Base-by-base conservation (phyloP, 2,797 vertebrate genomes). In the Microctenopoma steveboyesi region DNA sequence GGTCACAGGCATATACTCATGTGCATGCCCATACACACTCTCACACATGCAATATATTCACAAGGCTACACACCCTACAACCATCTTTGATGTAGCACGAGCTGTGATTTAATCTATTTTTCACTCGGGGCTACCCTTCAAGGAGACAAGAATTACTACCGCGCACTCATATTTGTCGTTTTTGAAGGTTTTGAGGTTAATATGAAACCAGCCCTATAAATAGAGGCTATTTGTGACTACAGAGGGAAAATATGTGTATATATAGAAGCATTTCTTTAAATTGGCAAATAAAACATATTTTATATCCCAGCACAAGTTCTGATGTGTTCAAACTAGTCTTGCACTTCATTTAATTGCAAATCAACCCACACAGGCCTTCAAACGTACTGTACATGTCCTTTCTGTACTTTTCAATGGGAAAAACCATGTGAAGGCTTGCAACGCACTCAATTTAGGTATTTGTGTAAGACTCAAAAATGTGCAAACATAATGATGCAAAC, bases 51-150 rank as follows among this genome's bases (percentile, higher is more conserved):
- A 49, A 15, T 73, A 71, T 70, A 16, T 59, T 72, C 68, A 71
- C 72, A 78, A 81, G 69, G 60, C 71, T 63, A 69, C 57, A 64
- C 49, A 39, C 45, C 37, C 8, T 56, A 16, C 79, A 82, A 82
- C 66, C 74, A 78, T 82, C 54, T 76, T 78, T 87, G 66, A 88
- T 84, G 74, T 70, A 64, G 43, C 61, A 75, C 45, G 59, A 64
- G 56, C 72, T 52, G 40, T 51, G 74, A 86, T 84, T 87, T 82
- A 51, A 86, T 86, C 59, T 48, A 69, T 81, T 85, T 88, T 87
- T 85, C 51, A 85, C 59, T 33, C 28, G 37, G 62, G 66, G 67
- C 47, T 72, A 43, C 58, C 66, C 81, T 68, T 83, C 58, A 18
- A 55, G 62, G 53, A 65, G 78, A 76, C 65, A 72, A 55, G 47